Conservation (phyloP, 2,888 invertebrate species). For the Lathronympha strigana region DNA sequence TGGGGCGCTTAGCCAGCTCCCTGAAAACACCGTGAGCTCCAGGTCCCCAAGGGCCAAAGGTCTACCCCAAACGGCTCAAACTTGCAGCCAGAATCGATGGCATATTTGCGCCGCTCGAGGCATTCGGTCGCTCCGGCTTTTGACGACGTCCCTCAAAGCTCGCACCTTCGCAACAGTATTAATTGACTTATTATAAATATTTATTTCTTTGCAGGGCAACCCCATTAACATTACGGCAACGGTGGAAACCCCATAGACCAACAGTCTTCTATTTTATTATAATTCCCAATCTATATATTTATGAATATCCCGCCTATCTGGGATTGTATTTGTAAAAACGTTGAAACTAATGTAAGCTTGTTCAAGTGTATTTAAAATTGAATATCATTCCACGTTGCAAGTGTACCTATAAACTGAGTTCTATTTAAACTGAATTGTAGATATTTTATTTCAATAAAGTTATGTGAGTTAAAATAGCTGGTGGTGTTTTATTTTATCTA, state of each 20-base stretch:
- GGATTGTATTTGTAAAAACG: background rate
- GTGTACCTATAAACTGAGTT: background rate
- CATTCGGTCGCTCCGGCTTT: too few species aligned
- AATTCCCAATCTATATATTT: background rate
- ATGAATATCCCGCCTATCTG: too few species aligned
- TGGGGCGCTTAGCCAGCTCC: too few species aligned
- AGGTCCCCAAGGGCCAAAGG: too few species aligned
- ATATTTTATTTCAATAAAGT: conserved; percentile 64
- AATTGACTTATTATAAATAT: background rate
- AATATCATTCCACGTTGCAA: conserved; percentile 38
- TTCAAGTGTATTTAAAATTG: conserved; percentile 17
- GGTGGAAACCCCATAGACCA: conserved; percentile 40
- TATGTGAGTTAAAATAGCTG: conserved; percentile 45
- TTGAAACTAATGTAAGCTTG: conserved; percentile 15
- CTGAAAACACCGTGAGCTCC: too few species aligned
- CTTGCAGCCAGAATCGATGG: too few species aligned
- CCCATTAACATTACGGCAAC: conserved; percentile 50
- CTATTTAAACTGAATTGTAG: conserved; percentile 55
- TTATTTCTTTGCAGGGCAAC: conserved; percentile 66
- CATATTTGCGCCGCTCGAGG: too few species aligned
- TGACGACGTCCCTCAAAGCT: too few species aligned
- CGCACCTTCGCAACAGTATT: background rate
- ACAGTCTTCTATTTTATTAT: conserved; percentile 16
- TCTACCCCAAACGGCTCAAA: too few species aligned
- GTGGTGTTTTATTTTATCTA: background rate